A percentile compares a stretch with the other conserved stretches of the same genome.
Conservation (phyloP, 2,888 invertebrate genomes). For the Plusia festucae region DNA sequence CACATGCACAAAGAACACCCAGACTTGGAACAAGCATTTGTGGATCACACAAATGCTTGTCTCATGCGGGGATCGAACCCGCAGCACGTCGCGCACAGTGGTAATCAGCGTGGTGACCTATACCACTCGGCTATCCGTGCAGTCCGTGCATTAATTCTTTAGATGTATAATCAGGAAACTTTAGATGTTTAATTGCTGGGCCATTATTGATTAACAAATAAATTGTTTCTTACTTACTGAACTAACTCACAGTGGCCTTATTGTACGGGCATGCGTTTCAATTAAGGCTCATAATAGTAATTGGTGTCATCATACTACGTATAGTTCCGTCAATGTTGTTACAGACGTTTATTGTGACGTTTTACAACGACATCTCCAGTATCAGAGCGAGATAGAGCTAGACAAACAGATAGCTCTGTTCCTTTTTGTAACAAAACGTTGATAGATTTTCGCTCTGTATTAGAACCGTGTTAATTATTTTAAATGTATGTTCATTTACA, state of each 20-base stretch:
- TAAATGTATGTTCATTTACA: slow-evolving; percentile 46
- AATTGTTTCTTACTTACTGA: slow-evolving; percentile 62
- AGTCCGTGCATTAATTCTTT: no score
- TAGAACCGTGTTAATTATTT: slow-evolving; percentile 45
- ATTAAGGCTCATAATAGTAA: slow-evolving; percentile 83
- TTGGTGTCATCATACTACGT: slow-evolving; percentile 69
- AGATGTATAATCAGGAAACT: no score
- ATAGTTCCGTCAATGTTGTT: slow-evolving; percentile 39
- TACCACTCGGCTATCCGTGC: no score
- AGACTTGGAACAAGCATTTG: no score
- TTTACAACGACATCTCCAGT: neutral
- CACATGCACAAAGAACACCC: no score
- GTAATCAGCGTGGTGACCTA: no score
- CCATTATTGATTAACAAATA: slow-evolving; percentile 63
- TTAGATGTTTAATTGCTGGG: no score
- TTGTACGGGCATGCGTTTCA: slow-evolving; percentile 80
- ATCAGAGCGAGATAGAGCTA: neutral
- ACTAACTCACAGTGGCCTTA: slow-evolving; percentile 61
- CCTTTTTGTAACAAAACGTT: neutral
- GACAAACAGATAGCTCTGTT: neutral
- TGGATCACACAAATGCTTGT: no score
- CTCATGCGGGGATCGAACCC: no score
- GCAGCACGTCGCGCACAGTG: no score
- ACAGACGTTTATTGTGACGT: slow-evolving; percentile 13
- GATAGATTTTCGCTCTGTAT: neutral